Base-by-base conservation (phyloP, 2,113 vertebrate species). In the Rhinolophus ferrumequinum region DNA sequence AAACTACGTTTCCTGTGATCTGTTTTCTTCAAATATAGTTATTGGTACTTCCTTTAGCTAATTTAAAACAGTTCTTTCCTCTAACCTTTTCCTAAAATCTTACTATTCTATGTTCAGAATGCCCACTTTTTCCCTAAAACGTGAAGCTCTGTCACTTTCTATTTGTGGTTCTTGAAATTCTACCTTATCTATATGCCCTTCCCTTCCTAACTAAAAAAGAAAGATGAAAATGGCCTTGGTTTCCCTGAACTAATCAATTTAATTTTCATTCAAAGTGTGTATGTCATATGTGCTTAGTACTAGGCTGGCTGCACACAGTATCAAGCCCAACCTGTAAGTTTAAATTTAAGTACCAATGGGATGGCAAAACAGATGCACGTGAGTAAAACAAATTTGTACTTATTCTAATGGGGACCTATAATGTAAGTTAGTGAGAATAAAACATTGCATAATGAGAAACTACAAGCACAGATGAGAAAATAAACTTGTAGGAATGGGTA, bases 341-440 rank as follows among this genome's bases (percentile, higher is more conserved):
- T 95, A 96, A 66, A 21, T 96, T 77, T 89, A 88, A 76, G 19
- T 81, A 6, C 95, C 67, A 95, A 56, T 82, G 75, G 62, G 44
- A 60, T 75, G 44, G n/a, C 33, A 95, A 73, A 93, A 81, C 83
- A 82, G 88, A 72, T 72, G 64, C 5, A 62, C 26, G 7, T 44
- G 41, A 67, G 10, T 86, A 38, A 83, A 88, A 83, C 58, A 92
- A 11, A 18, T 62, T 90, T 77, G 30, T 84, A 76, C 18, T 87
- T 75, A 76, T 21, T 91, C 79, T 90, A 47, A 67, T 69, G 19
- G 41, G 3, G 22, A 56, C 2, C 18, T 75, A 10, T 88, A 69
- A 60, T 80, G 15, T 80, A 79, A 56, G 38, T 92, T 47, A 84
- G 15, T 69, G 60, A 88, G 50, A 41, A 64, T 67, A 50, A 56